Percentiles rank a stretch among this genome's conserved stretches.
These are phyloP conservation scores for Hemicrepidius hirtus DNA, from an alignment of 2,888 invertebrate genomes.

Conservation along the genomic window DNA sequence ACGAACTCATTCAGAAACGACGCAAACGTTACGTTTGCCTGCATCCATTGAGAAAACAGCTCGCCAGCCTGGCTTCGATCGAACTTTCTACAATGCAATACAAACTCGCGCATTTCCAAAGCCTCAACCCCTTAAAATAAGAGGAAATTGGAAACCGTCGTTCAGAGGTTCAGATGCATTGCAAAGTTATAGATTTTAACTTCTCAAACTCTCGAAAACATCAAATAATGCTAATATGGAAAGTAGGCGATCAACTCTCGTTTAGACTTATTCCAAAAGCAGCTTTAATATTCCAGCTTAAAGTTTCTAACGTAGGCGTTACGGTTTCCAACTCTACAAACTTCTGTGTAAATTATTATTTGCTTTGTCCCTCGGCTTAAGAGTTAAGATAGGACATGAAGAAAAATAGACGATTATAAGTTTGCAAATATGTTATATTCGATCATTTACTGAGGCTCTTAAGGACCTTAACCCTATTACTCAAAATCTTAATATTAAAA, in stretches of 20 bases:
- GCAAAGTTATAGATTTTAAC: slow-evolving; percentile 6
- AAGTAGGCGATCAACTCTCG: not conserved
- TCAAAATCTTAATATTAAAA: too few relatives aligned
- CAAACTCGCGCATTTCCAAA: slow-evolving; percentile 21
- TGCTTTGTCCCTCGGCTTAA: not conserved
- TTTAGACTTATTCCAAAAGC: slow-evolving; percentile 10
- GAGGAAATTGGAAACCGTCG: slow-evolving; percentile 17
- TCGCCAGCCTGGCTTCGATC: slow-evolving; percentile 6
- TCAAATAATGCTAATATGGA: not conserved
- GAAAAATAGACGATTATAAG: not conserved
- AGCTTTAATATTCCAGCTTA: not conserved
- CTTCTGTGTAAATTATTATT: not conserved
- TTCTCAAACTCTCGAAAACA: not conserved
- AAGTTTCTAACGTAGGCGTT: slow-evolving; percentile 21
- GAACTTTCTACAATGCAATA: slow-evolving; percentile 28
- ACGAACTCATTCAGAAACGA: slow-evolving; percentile 14
- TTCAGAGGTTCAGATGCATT: slow-evolving; percentile 15
- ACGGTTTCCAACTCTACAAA: not conserved
- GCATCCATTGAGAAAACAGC: slow-evolving; percentile 4
- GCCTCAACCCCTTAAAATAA: slow-evolving; percentile 10
- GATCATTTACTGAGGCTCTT: too few relatives aligned
- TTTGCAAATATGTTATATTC: too few relatives aligned
- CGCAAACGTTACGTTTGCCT: slow-evolving; percentile 20
- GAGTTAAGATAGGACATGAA: not conserved
- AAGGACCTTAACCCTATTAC: too few relatives aligned